Base-by-base conservation (phyloP, 2,797 vertebrate genomes). In the Bradypodion pumilum region DNA sequence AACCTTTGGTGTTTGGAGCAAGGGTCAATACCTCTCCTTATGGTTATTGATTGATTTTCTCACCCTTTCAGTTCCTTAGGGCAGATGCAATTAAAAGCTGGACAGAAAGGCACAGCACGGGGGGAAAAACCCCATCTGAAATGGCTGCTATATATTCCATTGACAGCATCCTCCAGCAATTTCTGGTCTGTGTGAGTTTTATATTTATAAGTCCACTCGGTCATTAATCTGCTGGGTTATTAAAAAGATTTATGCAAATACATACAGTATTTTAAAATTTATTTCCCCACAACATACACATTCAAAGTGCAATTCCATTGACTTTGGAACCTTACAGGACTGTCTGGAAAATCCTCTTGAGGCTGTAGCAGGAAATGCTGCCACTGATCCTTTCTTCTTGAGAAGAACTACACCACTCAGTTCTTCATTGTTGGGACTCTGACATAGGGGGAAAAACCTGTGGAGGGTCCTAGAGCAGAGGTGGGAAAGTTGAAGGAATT, bases 41-140 rank as follows among this genome's bases (percentile, higher is more conserved):
- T 62, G 27, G 32, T 52, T 70, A 76, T 37, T 70, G 65, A 81
- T 62, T 46, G 27, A 62, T 81, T 75, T 56, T 85, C 72, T 80
- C 49, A 25, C 10, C 44, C 73, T 68, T 52, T 83, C 25, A 66
- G 49, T 52, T 82, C 65, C 60, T 66, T 9, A 23, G 49, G 21
- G 49, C 27, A 46, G 78, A 60, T 69, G 19, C 49, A 44, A 60
- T 75, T 59, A 46, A 75, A 85, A 75, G 63, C 63, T 35, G 52
- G 68, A 70, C 44, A 49, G 13, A n/a, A 59, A 27, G 63, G 42
- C 19, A 49, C 21, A 35, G 32, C 23, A 27, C 21, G 23, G n/a
- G n/a, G n/a, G n/a, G 27, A 35, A 5, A 35, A 7, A 1, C 1
- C 29, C 60, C n/a, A n/a, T 40, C 56, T 27, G 37, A 60, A 56